Conservation (phyloP, 2,888 invertebrate genomes). For the Cheilosia vernalis region DNA sequence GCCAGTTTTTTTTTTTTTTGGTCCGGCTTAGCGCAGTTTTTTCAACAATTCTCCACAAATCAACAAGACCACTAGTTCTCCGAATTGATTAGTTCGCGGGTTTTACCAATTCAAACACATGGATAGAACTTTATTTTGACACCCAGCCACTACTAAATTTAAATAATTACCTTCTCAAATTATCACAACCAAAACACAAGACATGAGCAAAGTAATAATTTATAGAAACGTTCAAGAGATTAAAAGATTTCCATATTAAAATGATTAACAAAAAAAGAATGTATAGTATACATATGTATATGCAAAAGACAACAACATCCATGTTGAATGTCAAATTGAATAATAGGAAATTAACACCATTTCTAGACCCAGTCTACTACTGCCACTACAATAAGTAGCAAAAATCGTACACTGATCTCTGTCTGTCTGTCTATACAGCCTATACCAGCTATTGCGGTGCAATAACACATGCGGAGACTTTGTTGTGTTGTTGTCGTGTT, state of each 20-base stretch:
- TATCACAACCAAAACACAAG: no score
- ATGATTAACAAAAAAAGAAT: constrained; percentile 15
- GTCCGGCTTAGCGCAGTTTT: no score
- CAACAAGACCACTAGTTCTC: no score
- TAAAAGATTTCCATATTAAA: constrained; percentile 14
- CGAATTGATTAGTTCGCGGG: no score
- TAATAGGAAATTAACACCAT: constrained; percentile 65
- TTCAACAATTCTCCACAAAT: no score
- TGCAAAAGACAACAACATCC: neutral
- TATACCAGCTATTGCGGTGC: constrained; percentile 38
- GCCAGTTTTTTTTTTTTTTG: no score
- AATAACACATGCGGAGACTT: constrained; percentile 16
- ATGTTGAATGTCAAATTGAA: constrained; percentile 65
- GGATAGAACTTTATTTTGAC: no score
- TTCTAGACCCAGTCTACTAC: constrained; percentile 32
- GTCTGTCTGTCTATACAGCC: constrained; percentile 17
- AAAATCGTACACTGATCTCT: constrained; percentile 35
- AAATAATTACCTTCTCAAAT: no score
- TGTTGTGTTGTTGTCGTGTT: constrained; percentile 26
- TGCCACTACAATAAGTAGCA: constrained; percentile 7
- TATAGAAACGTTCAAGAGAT: constrained; percentile 23
- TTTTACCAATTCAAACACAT: no score
- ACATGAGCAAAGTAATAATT: constrained; percentile 15
- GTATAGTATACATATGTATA: neutral
- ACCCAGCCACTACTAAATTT: no score